Evolutionary conservation across 2,797 vertebrate species (phyloP).

Genomic region (Merluccius polli): DNA sequence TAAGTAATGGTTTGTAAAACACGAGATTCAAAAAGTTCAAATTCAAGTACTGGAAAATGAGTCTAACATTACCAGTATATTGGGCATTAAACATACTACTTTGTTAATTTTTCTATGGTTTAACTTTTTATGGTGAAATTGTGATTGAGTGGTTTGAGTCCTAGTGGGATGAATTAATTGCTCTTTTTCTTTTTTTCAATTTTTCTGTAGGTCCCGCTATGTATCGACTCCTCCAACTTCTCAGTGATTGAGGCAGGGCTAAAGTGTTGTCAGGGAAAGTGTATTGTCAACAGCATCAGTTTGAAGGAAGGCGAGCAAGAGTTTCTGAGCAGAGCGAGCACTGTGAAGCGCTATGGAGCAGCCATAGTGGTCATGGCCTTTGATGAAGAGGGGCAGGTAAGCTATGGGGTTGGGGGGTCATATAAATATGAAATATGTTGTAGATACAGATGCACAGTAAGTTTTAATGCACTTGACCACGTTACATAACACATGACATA

Average conservation of each 20-base stretch:
- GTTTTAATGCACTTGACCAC: too few relatives aligned
- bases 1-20: too few relatives aligned
- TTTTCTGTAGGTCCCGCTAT: constrained; percentile 83
- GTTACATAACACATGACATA: too few relatives aligned
- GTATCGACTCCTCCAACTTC: constrained; percentile 96
- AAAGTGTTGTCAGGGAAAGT: constrained; percentile 94
- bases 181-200: neutral
- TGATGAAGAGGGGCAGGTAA: constrained; percentile 91
- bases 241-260: constrained; percentile 91
- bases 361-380: constrained; percentile 97
- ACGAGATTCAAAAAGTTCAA: too few relatives aligned
- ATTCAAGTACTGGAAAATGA: too few relatives aligned
- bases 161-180: neutral
- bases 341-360: constrained; percentile 86
- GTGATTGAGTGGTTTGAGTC: neutral
- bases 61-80: too few relatives aligned
- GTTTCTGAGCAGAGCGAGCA: constrained; percentile 81
- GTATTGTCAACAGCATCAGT: constrained; percentile 97
- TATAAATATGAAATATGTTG: too few relatives aligned
- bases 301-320: constrained; percentile 93
- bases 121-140: neutral
- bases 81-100: neutral
- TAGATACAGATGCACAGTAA: too few relatives aligned
- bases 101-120: neutral
- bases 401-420: neutral